These are phyloP conservation scores for Amazona finschi DNA, from an alignment of 2,797 vertebrate species.

Conservation along the genomic window DNA sequence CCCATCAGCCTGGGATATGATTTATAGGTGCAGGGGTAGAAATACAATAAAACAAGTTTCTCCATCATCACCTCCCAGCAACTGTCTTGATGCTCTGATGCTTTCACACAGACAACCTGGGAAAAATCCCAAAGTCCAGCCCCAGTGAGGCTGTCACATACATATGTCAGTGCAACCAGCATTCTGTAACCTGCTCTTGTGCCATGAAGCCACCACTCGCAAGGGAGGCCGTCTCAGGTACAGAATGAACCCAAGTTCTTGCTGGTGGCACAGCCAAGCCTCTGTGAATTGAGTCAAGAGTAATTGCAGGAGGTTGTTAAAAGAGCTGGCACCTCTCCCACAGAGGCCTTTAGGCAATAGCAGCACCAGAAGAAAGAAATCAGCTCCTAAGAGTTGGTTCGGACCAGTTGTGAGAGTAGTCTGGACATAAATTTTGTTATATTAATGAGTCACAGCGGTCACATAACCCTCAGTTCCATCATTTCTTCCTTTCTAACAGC, in stretches of 20 bases:
- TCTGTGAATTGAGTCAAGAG: fast-evolving
- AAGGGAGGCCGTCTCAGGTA: neutral
- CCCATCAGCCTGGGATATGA: neutral
- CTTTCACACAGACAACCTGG: neutral
- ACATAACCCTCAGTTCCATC: neutral
- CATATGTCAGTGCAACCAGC: neutral
- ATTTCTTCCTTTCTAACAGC: constrained; percentile 18
- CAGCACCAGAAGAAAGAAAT: neutral
- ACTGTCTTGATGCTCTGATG: neutral
- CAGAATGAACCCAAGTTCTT: neutral
- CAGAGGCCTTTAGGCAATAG: constrained; percentile 14
- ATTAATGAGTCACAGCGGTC: constrained; percentile 59
- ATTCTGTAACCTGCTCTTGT: constrained; percentile 6
- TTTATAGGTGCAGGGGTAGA: neutral
- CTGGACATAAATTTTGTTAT: constrained; percentile 57
- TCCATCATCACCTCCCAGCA: neutral
- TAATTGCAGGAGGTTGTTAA: neutral
- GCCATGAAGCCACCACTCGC: neutral
- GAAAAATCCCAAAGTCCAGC: neutral
- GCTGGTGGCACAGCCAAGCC: neutral
- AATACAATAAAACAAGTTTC: neutral
- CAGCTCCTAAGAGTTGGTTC: neutral
- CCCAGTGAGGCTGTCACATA: neutral
- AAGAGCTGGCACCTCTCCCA: neutral
- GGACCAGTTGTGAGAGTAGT: neutral